Evolutionary conservation across 2,888 invertebrate species (phyloP).

Genomic region (Apamea anceps): DNA sequence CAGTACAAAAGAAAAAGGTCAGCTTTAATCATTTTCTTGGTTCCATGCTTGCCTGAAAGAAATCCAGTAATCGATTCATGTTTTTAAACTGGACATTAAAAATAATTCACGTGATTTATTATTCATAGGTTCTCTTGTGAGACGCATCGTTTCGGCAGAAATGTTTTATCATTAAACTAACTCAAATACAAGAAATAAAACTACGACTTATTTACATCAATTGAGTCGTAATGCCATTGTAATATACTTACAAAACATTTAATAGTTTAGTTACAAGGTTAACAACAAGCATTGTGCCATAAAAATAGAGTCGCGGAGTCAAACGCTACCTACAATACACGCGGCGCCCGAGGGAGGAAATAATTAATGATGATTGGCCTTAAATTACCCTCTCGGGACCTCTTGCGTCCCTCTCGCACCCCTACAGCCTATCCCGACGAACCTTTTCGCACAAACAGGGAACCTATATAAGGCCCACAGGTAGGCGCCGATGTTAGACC

Average conservation of each 20-base stretch:
- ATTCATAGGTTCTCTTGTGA: background rate
- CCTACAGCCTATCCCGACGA: slow-evolving; percentile 66
- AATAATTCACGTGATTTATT: too few species aligned
- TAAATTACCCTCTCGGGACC: slow-evolving; percentile 87
- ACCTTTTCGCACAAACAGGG: slow-evolving; percentile 81
- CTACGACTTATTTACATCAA: background rate
- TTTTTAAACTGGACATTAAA: background rate
- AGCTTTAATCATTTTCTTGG: background rate
- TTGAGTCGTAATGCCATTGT: slow-evolving; percentile 18
- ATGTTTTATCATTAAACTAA: background rate
- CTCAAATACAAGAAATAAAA: background rate
- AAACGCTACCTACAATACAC: slow-evolving; percentile 79
- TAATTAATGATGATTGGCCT: slow-evolving; percentile 90
- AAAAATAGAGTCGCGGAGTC: slow-evolving; percentile 73
- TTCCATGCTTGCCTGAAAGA: background rate
- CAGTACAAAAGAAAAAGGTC: background rate
- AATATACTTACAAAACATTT: slow-evolving; percentile 54
- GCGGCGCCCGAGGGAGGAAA: slow-evolving; percentile 83
- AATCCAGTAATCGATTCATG: background rate
- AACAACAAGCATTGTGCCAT: slow-evolving; percentile 60
- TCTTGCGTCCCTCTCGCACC: slow-evolving; percentile 76
- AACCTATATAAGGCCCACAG: slow-evolving; percentile 87
- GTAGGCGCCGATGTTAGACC: slow-evolving; percentile 83
- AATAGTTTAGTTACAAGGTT: slow-evolving; percentile 66
- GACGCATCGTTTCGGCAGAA: background rate